Base-by-base conservation (phyloP, 1,140 invertebrate species). In the Cydia pomonella region DNA sequence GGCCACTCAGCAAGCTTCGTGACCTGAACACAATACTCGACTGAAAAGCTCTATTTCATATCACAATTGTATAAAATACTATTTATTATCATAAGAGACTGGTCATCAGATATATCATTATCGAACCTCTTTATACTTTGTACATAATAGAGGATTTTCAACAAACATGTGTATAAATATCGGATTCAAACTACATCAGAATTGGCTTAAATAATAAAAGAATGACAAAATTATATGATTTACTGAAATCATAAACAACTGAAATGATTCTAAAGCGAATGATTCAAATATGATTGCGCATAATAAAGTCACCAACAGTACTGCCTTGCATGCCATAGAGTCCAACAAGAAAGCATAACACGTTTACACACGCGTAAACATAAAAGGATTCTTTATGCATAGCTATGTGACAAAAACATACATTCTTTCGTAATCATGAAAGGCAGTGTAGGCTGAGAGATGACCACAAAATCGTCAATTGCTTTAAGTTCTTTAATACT, bases 361-460 rank as follows among this genome's bases (percentile, higher is more conserved):
- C 53, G 53, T 59, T 59, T 23, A 59, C 53, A 59, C 53, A 59
- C 21, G 53, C 53, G 53, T 23, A 9, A 53, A 59, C 53, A 59
- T 59, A 59, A 59, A 59, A 59, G 53, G 53, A 59, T 59, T 59
- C 53, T 59, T 59, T 59, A 59, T 59, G 53, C 53, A 59, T 23
- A 59, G 53, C 2, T 59, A 21, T 59, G 21, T 59, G 29, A 69
- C 33, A 69, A 69, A 69, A 69, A 69, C 53, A 21, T 1, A 69
- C 3, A 29, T 33, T 18, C 33, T 38, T 18, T 69, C 29, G 29
- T 69, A 69, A 69, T 69, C 64, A 33, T 41, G 64, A 69, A 69
- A 69, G 64, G 64, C 64, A 33, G 27, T 33, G 29, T 59, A 59
- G 53, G 21, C 53, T 23, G 53, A 59, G 53, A 59, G 18, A 4